Evolutionary conservation across 2,113 vertebrate species (phyloP), one percentile per base, ranked within the genome.

Genomic region (Hippocampus mohnikei): DNA sequence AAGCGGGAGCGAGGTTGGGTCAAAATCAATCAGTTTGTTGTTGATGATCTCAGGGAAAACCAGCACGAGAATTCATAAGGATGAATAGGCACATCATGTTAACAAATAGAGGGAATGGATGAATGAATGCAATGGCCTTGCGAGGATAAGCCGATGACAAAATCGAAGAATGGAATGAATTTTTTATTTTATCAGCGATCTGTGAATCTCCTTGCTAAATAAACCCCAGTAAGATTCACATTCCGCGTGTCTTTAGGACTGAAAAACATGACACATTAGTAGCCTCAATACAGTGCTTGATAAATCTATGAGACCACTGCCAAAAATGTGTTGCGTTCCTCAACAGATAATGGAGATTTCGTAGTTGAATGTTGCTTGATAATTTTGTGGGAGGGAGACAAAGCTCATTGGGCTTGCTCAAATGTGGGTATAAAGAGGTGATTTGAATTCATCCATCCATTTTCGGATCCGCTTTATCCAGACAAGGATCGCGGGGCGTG

Each of bases 201-300:
- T 48, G 67, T 50, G 73, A 79, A 73, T 66, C 61, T 69, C 61
- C 44, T 10, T 64, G 46, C 58, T 44, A 69, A 52, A 20, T 20
- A 72, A 65, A 68, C 33, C 48, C 59, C 71, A 69, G 78, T 79
- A 66, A 60, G 61, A 78, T 70, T 81, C 62, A 11, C 11, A 0
- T 27, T 67, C 0, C 77, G 33, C 1, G 33, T 6, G 68, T 68
- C 61, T 59, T 46, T 73, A 56, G 56, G 8, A 41, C 44, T 42
- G 62, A 72, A 64, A 69, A 76, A 66, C 37, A 23, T 61, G 1
- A 27, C 70, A 76, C 64, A 20, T 67, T 23, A 63, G 62, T 33
- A 64, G 52, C 59, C 59, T 56, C 3, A 15, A 46, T 15, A 44
- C 44, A 15, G 3, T 46, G 44, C 12, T 46, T 12, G 44, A 46